Conservation (phyloP, 2,113 vertebrate species). For the Cervus canadensis region DNA sequence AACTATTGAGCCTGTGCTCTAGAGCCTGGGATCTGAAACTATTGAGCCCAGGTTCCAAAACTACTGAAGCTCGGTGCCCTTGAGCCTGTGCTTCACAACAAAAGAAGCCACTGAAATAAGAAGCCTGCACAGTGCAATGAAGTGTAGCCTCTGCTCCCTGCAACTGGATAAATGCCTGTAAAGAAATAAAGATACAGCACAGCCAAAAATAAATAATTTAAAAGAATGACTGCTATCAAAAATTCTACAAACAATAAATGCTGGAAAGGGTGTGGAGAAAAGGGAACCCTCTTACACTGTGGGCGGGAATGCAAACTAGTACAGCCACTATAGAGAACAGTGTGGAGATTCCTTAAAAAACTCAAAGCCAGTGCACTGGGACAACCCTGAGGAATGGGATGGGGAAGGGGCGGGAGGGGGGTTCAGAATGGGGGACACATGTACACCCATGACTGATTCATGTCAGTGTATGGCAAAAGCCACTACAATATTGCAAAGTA, state of each 20-base stretch:
- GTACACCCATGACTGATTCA: neutral
- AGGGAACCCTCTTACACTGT: neutral
- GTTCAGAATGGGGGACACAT: neutral
- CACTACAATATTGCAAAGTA: neutral
- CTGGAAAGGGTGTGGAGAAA: neutral
- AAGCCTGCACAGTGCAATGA: neutral
- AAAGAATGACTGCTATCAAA: neutral
- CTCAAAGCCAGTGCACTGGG: neutral
- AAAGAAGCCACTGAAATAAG: neutral
- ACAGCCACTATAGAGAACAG: neutral
- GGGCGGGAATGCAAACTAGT: neutral
- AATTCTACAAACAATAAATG: neutral
- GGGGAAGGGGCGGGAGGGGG: neutral
- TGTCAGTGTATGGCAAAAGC: neutral
- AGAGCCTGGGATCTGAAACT: neutral
- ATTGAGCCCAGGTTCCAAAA: neutral
- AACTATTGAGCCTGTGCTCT: neutral
- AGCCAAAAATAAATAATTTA: neutral
- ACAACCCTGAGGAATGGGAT: neutral
- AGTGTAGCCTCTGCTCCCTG: neutral
- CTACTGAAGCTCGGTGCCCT: neutral
- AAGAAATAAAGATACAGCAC: neutral
- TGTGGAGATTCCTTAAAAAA: neutral
- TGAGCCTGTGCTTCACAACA: neutral
- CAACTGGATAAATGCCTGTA: neutral